Evolutionary conservation across 2,797 vertebrate genomes (phyloP), one percentile per base, ranked within the genome.

Genomic region (Enteromius thamalakanensis): DNA sequence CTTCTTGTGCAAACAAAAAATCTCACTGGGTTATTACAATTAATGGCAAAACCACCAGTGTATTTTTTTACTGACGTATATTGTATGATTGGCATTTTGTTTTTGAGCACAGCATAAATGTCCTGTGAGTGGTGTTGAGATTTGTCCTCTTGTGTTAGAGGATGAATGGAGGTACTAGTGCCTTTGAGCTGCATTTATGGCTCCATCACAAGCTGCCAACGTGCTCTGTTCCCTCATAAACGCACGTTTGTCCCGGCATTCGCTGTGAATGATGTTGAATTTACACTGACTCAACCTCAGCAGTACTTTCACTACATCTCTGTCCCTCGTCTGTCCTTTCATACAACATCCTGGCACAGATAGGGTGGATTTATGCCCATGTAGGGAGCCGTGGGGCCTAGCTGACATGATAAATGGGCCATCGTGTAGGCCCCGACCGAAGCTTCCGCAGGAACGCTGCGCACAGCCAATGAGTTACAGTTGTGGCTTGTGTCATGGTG

Each of bases 341-440:
- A 58, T 19, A 55, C 34, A 70, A 79, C 45, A 45, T 80, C 55
- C 26, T 42, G 76, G 68, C 70, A 76, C 37, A 69, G 62, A 67
- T 67, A 80, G 60, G 65, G 32, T 82, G 77, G 51, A 80, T 88
- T 86, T 78, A 83, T 75, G 81, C n/a, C 67, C 70, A 51, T 69
- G 76, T 34, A 40, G 45, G 26, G 75, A 82, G 78, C 70, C 47
- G n/a, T 79, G 79, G 29, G 65, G 49, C 47, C 45, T 37, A 45
- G 49, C 49, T 23, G 49, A 76, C 72, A 83, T 82, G 82, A 77
- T 80, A 70, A 80, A 80, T 71, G 71, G 21, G 68, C 49, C 19
- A 71, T 58, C 14, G 55, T 70, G 58, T 69, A 77, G 70, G 64
- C 72, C 76, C 32, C 32, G 23, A 45, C 55, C 62, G 29, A 81